phyloP scores from a whole-genome alignment of 2,113 vertebrate species.

The Irena cyanogastra region DNA sequence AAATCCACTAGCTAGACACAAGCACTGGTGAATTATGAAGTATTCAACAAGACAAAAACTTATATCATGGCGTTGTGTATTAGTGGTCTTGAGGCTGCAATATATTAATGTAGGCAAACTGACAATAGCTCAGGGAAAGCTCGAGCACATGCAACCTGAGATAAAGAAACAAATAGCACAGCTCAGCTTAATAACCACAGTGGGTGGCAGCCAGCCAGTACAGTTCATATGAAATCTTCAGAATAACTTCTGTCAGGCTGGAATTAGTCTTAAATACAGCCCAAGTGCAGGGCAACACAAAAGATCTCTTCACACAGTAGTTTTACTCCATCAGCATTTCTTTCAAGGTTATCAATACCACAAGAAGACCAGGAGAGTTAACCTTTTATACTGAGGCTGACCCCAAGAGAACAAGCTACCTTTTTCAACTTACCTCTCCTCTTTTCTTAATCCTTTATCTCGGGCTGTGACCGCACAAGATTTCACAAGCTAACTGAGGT shows the following conservation, averaged over 20 bases:
- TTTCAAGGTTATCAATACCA: neutral
- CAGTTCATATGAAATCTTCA: neutral
- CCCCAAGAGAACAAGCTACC: neutral
- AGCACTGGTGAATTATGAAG: slow-evolving; percentile 24
- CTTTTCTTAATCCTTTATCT: neutral
- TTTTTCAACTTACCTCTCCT: neutral
- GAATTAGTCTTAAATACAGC: neutral
- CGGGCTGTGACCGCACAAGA: neutral
- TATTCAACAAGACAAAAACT: slow-evolving; percentile 31
- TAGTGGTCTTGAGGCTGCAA: neutral
- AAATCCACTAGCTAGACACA: slow-evolving; percentile 17
- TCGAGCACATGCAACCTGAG: neutral
- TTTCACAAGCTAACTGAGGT: neutral
- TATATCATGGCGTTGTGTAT: neutral
- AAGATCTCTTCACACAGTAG: neutral
- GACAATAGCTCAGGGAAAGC: neutral
- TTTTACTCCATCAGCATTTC: neutral
- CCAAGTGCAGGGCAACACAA: neutral
- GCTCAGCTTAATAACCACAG: neutral
- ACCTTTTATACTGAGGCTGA: neutral
- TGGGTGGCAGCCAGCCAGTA: slow-evolving; percentile 10
- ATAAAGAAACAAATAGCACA: slow-evolving; percentile 33
- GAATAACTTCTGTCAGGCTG: slow-evolving; percentile 3
- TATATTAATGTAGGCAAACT: slow-evolving; percentile 4
- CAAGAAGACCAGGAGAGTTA: neutral